Evolutionary conservation across 2,888 invertebrate genomes (phyloP).

Genomic region (Hirtodrosophila trivittata): DNA sequence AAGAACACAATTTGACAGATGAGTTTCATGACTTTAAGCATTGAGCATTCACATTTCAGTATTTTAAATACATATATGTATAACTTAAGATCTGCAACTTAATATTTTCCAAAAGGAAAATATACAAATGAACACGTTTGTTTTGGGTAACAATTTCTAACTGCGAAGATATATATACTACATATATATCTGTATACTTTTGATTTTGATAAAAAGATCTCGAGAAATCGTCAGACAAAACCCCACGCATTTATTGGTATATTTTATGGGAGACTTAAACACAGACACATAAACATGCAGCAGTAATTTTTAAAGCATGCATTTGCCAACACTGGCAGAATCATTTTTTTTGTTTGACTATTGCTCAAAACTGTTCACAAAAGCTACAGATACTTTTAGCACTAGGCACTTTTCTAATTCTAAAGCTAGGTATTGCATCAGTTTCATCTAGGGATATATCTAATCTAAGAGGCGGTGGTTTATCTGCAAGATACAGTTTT

Average conservation of each 20-base stretch:
- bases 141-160: constrained; percentile 63
- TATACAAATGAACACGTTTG: constrained; percentile 63
- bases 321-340: constrained; percentile 51
- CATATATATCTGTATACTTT: neutral
- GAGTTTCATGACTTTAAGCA: constrained; percentile 61
- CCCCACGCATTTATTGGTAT: constrained; percentile 66
- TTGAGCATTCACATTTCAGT: constrained; percentile 25
- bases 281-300: constrained; percentile 69
- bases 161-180: neutral
- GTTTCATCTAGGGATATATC: constrained; percentile 21
- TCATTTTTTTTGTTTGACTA: constrained; percentile 10
- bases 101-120: constrained; percentile 58
- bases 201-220: neutral
- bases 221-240: constrained; percentile 66
- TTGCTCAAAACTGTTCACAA: constrained; percentile 68
- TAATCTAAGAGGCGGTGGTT: constrained; percentile 49
- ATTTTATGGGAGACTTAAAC: constrained; percentile 51
- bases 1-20: constrained; percentile 60
- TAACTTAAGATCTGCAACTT: constrained; percentile 73
- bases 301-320: constrained; percentile 65
- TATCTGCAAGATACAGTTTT: constrained; percentile 60
- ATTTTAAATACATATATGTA: constrained; percentile 16
- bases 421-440: constrained; percentile 47
- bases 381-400: constrained; percentile 44
- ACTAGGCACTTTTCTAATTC: constrained; percentile 37